These are phyloP conservation scores for Coelogynopora nodosa DNA, from an alignment of 2,888 invertebrate genomes.

Conservation along the genomic window DNA sequence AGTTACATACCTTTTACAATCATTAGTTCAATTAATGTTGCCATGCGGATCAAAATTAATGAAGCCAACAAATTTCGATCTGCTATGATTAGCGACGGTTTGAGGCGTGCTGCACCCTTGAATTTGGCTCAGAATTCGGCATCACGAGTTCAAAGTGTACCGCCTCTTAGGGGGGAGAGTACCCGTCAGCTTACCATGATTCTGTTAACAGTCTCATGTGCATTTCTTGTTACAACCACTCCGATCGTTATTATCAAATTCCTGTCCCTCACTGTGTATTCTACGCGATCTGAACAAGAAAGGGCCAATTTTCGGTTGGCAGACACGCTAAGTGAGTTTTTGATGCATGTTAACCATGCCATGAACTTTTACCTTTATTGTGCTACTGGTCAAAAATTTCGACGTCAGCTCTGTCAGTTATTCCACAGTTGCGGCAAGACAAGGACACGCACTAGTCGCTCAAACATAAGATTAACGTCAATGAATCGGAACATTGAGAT, in stretches of 20 bases:
- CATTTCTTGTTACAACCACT: slow-evolving; percentile 43
- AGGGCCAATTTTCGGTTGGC: slow-evolving; percentile 29
- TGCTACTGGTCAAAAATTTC: slow-evolving; percentile 41
- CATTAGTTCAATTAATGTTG: slow-evolving; percentile 32
- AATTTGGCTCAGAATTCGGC: neutral
- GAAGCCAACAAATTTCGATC: slow-evolving; percentile 29
- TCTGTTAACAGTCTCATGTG: slow-evolving; percentile 40
- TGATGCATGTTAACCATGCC: slow-evolving; percentile 45
- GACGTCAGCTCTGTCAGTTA: slow-evolving; percentile 40
- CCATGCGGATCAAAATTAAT: slow-evolving; percentile 32
- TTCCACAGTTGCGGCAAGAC: no score
- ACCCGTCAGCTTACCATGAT: slow-evolving; percentile 44
- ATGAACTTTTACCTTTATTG: slow-evolving; percentile 46
- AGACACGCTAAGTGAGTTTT: slow-evolving; percentile 40
- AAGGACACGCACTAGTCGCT: no score
- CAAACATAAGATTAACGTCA: no score
- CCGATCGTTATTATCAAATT: slow-evolving; percentile 45
- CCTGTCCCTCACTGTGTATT: neutral
- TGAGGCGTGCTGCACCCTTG: neutral
- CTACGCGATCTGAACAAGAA: neutral
- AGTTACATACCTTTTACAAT: slow-evolving; percentile 40
- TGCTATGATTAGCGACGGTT: neutral
- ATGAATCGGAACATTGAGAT: no score
- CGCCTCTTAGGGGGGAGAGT: neutral
- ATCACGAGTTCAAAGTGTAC: neutral